Evolutionary conservation across 1,140 invertebrate genomes (phyloP).

Genomic region (Dufourea novaeangliae): DNA sequence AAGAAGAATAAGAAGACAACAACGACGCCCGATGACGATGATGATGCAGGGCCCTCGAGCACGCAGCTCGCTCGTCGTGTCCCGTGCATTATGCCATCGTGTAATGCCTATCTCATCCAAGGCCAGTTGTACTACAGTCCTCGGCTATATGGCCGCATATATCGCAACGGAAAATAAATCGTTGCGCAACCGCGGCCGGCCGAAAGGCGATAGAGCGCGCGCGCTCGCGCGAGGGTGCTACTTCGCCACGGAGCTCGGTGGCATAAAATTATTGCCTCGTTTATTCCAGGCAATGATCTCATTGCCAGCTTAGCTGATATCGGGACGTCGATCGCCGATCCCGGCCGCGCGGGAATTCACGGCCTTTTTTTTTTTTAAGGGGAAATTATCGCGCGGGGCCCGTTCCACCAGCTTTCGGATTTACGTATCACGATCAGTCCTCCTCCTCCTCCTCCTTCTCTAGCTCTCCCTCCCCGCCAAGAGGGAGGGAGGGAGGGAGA

Average conservation of each 20-base stretch:
- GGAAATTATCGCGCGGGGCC: conserved; percentile 2
- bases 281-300: conserved; percentile 81
- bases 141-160: conserved; percentile 61
- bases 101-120: conserved; percentile 77
- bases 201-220: conserved; percentile 70
- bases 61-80: conserved; percentile 64
- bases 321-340: conserved; percentile 53
- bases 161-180: conserved; percentile 78
- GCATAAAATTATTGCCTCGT: conserved; percentile 79
- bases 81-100: conserved; percentile 77
- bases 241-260: conserved; percentile 53
- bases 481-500: no score
- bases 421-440: conserved; percentile 25
- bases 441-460: not conserved
- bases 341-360: conserved; percentile 27
- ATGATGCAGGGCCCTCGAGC: conserved; percentile 63
- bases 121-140: conserved; percentile 78
- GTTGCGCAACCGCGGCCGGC: conserved; percentile 75
- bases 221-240: conserved; percentile 78
- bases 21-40: conserved; percentile 55
- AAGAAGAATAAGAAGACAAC: conserved; percentile 22
- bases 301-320: conserved; percentile 68
- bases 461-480: not conserved
- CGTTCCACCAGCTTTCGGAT: not conserved
- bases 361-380: conserved; percentile 9